Evolutionary conservation across 1,140 invertebrate genomes (phyloP).

Genomic region (Zaprionus africanus): DNA sequence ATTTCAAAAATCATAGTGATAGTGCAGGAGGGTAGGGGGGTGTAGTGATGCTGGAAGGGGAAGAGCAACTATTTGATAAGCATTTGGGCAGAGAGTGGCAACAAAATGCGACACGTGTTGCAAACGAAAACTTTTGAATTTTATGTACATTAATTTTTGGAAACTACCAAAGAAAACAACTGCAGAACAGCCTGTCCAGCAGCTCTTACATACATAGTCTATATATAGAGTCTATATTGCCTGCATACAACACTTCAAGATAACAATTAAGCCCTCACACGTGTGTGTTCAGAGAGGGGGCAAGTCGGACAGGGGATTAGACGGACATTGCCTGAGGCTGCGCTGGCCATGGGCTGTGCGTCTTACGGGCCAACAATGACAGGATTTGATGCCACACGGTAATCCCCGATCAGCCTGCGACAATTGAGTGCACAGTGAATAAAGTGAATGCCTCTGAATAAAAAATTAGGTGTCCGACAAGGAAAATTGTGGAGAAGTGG

Average conservation of each 20-base stretch:
- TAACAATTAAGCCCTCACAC: not conserved
- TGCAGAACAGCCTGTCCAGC: not conserved
- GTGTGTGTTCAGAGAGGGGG: not conserved
- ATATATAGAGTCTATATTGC: not conserved
- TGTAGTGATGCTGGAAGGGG: not conserved
- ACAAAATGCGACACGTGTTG: slow-evolving; percentile 6
- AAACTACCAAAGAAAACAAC: not conserved
- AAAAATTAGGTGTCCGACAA: not conserved
- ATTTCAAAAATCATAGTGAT: not conserved
- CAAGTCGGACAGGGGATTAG: not conserved
- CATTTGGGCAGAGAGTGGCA: slow-evolving; percentile 4
- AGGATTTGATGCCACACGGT: not conserved
- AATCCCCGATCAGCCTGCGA: not conserved
- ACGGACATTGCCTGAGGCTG: not conserved
- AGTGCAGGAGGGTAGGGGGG: not conserved
- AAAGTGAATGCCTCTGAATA: not conserved
- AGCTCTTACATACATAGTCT: not conserved
- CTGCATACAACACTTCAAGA: not conserved
- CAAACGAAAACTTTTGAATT: slow-evolving; percentile 1
- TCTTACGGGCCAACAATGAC: not conserved
- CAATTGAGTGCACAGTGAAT: not conserved
- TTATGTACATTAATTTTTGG: not conserved
- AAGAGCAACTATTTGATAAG: slow-evolving; percentile 44
- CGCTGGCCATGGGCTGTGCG: not conserved
- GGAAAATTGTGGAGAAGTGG: not conserved